Evolutionary conservation across 2,888 invertebrate species (phyloP).

Genomic region (Hypomecis atomaria): DNA sequence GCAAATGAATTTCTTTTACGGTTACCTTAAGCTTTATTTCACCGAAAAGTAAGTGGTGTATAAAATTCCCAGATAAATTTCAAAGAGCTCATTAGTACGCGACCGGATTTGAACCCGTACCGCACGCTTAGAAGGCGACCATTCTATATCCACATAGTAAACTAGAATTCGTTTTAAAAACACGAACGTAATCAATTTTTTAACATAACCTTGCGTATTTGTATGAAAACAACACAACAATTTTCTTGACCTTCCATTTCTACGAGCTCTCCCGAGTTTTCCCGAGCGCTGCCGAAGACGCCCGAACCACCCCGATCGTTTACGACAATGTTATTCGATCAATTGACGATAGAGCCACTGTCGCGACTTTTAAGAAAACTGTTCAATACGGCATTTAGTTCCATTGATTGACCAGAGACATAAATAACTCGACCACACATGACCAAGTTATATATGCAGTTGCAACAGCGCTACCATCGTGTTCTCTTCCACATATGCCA

Average conservation of each 20-base stretch:
- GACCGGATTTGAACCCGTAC: too few relatives aligned
- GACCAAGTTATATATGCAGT: not conserved
- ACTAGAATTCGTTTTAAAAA: too few relatives aligned
- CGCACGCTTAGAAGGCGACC: too few relatives aligned
- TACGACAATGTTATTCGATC: not conserved
- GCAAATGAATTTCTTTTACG: too few relatives aligned
- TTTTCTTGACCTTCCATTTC: conserved; percentile 37
- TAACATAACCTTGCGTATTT: conserved; percentile 8
- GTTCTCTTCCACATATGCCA: not conserved
- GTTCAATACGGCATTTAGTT: too few relatives aligned
- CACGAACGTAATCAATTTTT: too few relatives aligned
- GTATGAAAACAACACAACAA: conserved; percentile 2
- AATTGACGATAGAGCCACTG: not conserved
- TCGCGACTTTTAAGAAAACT: not conserved
- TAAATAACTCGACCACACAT: not conserved
- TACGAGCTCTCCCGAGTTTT: conserved; percentile 41
- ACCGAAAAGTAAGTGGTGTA: too few relatives aligned
- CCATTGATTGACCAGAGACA: too few relatives aligned
- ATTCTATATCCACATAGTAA: too few relatives aligned
- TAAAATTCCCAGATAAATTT: too few relatives aligned
- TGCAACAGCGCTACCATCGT: not conserved
- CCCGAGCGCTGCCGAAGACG: conserved; percentile 41
- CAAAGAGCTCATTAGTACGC: too few relatives aligned
- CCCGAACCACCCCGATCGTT: conserved; percentile 28
- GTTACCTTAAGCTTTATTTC: too few relatives aligned